Evolutionary conservation across 2,888 invertebrate genomes (phyloP).

Genomic region (Sicus ferrugineus): DNA sequence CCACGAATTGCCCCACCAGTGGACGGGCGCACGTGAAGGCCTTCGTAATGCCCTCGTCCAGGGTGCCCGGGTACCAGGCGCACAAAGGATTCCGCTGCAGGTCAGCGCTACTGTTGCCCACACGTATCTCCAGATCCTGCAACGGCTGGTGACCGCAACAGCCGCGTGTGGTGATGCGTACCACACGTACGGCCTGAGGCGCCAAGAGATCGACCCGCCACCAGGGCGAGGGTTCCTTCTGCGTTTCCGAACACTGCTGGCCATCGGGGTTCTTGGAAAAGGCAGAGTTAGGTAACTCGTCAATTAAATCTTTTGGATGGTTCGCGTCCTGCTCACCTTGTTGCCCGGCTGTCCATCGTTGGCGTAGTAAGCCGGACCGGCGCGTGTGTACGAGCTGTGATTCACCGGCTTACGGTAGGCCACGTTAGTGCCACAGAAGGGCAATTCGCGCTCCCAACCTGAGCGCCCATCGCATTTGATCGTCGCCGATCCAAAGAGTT

Average conservation of each 20-base stretch:
- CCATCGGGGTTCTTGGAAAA: slow-evolving; percentile 79
- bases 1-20: slow-evolving; percentile 85
- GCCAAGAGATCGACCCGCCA: slow-evolving; percentile 89
- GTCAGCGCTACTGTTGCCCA: slow-evolving; percentile 89
- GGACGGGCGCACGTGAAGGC: slow-evolving; percentile 87
- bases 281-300: background rate
- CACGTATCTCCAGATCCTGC: slow-evolving; percentile 86
- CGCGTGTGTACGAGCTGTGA: slow-evolving; percentile 88
- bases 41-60: slow-evolving; percentile 93
- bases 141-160: slow-evolving; percentile 83
- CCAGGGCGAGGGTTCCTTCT: slow-evolving; percentile 90
- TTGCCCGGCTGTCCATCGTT: slow-evolving; percentile 86
- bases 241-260: slow-evolving; percentile 87
- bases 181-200: slow-evolving; percentile 84
- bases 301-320: background rate
- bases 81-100: slow-evolving; percentile 88
- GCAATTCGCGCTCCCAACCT: slow-evolving; percentile 82
- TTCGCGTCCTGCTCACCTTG: slow-evolving; percentile 57
- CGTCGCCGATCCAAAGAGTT: slow-evolving; percentile 80
- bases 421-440: slow-evolving; percentile 90
- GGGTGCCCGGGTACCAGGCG: slow-evolving; percentile 92
- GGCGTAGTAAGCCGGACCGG: slow-evolving; percentile 82
- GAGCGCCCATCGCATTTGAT: slow-evolving; percentile 76
- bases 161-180: slow-evolving; percentile 79
- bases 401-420: slow-evolving; percentile 87